These are phyloP conservation scores for Trissolcus basalis DNA, from an alignment of 1,140 invertebrate genomes.

Conservation along the genomic window DNA sequence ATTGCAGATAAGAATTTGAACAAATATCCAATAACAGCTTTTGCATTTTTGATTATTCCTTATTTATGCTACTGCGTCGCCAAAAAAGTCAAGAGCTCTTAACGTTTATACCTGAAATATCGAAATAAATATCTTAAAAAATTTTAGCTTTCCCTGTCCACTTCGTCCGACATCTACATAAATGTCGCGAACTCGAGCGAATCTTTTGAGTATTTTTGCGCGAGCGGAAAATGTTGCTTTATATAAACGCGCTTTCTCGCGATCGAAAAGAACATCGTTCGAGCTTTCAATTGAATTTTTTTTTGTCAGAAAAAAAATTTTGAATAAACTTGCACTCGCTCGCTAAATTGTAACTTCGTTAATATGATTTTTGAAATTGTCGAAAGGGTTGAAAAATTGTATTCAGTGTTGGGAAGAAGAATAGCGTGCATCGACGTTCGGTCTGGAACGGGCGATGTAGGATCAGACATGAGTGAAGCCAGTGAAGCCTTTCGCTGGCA, in stretches of 20 bases:
- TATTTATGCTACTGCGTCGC: conserved; percentile 10
- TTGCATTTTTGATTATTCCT: conserved; percentile 16
- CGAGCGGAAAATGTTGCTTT: no score
- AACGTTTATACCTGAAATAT: conserved; percentile 23
- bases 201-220: no score
- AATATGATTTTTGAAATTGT: no score
- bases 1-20: neutral
- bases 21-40: conserved; percentile 14
- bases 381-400: conserved; percentile 23
- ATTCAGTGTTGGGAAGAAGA: conserved; percentile 15
- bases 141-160: neutral
- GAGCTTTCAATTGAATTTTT: no score
- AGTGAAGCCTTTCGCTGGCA: conserved; percentile 64
- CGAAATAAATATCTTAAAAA: conserved; percentile 7
- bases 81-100: conserved; percentile 16
- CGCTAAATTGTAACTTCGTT: no score
- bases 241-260: no score
- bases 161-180: no score
- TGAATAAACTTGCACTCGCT: no score
- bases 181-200: no score
- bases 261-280: no score
- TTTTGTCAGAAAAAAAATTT: no score
- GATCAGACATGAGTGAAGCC: conserved; percentile 69
- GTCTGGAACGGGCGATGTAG: conserved; percentile 46
- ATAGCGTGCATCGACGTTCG: conserved; percentile 55